These are phyloP conservation scores for Stomatorhinus ivindoensis DNA, from an alignment of 2,113 vertebrate species.

Conservation along the genomic window DNA sequence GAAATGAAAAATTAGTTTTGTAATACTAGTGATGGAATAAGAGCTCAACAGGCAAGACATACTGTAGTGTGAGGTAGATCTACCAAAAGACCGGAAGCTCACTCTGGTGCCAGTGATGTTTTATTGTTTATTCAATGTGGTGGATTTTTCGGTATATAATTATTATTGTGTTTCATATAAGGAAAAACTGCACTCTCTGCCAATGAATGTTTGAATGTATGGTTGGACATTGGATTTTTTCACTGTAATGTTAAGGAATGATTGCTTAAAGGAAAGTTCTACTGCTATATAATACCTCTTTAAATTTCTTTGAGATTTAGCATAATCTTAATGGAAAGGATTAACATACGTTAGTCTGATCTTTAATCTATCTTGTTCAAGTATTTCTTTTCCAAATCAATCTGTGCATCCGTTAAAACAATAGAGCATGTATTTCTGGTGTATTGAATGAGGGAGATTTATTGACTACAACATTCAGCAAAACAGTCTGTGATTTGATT, in stretches of 20 bases:
- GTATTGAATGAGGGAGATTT: not conserved
- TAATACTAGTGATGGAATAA: no score
- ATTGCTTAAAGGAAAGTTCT: not conserved
- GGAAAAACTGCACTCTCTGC: no score
- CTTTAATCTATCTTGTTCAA: not conserved
- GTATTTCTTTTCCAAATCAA: not conserved
- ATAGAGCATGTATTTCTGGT: not conserved
- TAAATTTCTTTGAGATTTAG: not conserved
- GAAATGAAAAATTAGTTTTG: no score
- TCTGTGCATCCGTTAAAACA: not conserved
- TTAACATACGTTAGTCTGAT: not conserved
- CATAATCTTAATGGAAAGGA: not conserved
- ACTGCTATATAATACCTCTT: not conserved
- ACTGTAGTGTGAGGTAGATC: no score
- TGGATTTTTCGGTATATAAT: no score
- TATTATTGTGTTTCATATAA: no score
- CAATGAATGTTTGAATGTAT: no score
- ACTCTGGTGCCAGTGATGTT: no score
- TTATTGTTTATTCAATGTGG: no score
- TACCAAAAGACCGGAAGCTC: no score
- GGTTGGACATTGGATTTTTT: no score
- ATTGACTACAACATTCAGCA: not conserved
- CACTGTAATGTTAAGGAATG: not conserved
- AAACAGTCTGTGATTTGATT: not conserved
- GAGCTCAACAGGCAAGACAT: no score